phyloP scores from a whole-genome alignment of 2,888 invertebrate species.

The Opisthograptis luteolata region DNA sequence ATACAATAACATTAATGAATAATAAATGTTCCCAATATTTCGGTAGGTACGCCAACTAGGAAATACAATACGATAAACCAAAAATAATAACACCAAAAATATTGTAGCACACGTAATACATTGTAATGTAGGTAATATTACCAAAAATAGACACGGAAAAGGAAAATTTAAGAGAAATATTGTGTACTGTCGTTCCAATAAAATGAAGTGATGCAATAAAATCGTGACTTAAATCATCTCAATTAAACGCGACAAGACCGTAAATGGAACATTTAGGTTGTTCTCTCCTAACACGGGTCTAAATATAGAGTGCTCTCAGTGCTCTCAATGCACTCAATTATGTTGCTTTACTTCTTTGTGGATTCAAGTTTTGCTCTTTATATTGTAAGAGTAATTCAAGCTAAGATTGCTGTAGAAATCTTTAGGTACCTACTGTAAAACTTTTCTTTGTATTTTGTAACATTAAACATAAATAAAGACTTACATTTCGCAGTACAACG shows the following conservation, averaged over 20 bases:
- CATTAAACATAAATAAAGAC: no score
- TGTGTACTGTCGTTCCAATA: background rate
- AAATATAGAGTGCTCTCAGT: constrained; percentile 12
- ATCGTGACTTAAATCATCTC: constrained; percentile 17
- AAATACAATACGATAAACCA: constrained; percentile 12
- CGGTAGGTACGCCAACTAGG: constrained; percentile 3
- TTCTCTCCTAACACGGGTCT: background rate
- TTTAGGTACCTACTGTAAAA: no score
- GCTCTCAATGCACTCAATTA: background rate
- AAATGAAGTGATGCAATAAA: constrained; percentile 25
- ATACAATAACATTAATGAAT: constrained; percentile 3
- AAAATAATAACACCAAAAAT: constrained; percentile 4
- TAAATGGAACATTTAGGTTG: constrained; percentile 10
- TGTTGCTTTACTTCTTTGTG: background rate
- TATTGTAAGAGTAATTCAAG: no score
- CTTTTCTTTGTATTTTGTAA: no score
- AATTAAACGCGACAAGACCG: constrained; percentile 14
- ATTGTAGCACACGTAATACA: background rate
- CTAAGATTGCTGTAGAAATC: no score
- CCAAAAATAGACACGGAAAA: background rate
- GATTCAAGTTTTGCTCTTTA: no score
- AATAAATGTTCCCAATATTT: constrained; percentile 3
- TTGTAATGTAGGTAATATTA: background rate
- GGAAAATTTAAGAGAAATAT: background rate
- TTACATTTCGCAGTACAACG: no score